Evolutionary conservation across 2,888 invertebrate genomes (phyloP).

Genomic region (Trachelus troglodyta): DNA sequence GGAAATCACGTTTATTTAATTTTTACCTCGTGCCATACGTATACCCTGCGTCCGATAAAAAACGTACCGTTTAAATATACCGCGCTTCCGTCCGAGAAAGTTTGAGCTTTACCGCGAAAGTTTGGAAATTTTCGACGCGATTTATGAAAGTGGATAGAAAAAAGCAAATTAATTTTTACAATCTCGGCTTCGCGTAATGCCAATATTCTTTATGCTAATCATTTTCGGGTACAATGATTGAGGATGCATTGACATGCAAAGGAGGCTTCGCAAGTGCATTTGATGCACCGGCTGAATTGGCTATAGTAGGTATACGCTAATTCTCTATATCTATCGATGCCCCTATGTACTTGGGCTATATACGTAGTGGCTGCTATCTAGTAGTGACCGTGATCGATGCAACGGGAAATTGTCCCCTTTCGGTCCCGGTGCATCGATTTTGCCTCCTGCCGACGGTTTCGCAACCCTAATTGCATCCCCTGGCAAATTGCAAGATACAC

Average conservation of each 20-base stretch:
- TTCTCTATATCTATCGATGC: not conserved
- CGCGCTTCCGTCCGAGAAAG: no score
- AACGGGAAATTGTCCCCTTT: not conserved
- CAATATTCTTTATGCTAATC: not conserved
- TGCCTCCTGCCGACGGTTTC: not conserved
- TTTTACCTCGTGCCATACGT: no score
- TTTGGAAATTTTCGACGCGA: not conserved
- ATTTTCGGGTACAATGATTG: not conserved
- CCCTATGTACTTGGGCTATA: not conserved
- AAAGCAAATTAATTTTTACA: not conserved
- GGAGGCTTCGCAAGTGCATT: not conserved
- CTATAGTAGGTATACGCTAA: not conserved
- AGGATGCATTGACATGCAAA: not conserved
- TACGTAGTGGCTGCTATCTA: not conserved
- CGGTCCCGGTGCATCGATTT: not conserved
- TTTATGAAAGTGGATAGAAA: accelerated
- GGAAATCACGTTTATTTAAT: no score
- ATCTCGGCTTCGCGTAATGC: not conserved
- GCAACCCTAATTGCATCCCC: not conserved
- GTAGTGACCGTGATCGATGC: not conserved
- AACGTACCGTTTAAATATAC: no score
- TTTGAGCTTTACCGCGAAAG: no score
- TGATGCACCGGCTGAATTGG: not conserved
- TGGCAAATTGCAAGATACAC: not conserved
- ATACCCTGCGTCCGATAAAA: no score